phyloP scores from a whole-genome alignment of 2,797 vertebrate species.

The Rhinophrynus dorsalis region DNA sequence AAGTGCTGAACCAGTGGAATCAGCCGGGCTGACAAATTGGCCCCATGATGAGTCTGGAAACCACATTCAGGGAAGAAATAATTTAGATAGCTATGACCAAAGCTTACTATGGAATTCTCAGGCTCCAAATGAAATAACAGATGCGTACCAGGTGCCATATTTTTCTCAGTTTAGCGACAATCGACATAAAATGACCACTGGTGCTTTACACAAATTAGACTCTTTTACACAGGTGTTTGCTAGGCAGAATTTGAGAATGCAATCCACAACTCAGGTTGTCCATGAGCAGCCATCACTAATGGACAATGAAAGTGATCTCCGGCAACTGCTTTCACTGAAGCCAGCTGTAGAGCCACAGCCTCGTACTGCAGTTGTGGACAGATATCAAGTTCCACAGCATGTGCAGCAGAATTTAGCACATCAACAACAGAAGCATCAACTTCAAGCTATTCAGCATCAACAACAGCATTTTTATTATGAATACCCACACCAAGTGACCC shows the following conservation, averaged over 20 bases:
- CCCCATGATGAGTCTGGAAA: conserved; percentile 69
- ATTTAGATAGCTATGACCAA: conserved; percentile 60
- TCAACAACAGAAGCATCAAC: conserved; percentile 65
- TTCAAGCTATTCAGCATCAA: conserved; percentile 67
- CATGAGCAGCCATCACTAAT: conserved; percentile 64
- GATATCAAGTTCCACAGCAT: conserved; percentile 71
- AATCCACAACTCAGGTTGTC: conserved; percentile 74
- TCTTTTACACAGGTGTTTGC: conserved; percentile 84
- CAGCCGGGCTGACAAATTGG: conserved; percentile 68
- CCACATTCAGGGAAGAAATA: conserved; percentile 64
- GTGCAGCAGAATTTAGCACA: conserved; percentile 65
- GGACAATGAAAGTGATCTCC: conserved; percentile 71
- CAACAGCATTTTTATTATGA: conserved; percentile 69
- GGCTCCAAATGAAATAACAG: conserved; percentile 60
- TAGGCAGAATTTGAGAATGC: conserved; percentile 76
- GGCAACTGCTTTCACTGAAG: conserved; percentile 76
- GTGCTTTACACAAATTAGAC: conserved; percentile 78
- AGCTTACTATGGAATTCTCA: conserved; percentile 69
- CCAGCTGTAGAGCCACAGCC: conserved; percentile 60
- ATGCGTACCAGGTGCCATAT: conserved; percentile 70
- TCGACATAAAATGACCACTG: conserved; percentile 71
- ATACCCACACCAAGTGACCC: conserved; percentile 69
- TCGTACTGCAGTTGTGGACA: conserved; percentile 52
- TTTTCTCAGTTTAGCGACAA: conserved; percentile 64
- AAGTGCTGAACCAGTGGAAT: conserved; percentile 67